These are phyloP conservation scores for Gisinianus flammeolus DNA, from an alignment of 2,888 invertebrate species.

Conservation along the genomic window DNA sequence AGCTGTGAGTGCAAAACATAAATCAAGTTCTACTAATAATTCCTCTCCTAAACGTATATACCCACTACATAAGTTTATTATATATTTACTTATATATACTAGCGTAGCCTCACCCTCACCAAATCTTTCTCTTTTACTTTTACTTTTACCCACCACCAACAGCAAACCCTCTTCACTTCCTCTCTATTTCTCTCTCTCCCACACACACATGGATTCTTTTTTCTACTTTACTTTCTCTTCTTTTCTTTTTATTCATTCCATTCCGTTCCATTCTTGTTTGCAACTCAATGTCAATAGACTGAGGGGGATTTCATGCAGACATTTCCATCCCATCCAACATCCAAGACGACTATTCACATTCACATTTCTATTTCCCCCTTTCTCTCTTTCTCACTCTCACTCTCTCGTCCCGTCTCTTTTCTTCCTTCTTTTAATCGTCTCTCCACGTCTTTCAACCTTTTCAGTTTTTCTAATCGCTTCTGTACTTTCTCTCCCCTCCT, in stretches of 20 bases:
- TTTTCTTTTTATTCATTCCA: not conserved
- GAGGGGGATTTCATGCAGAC: not conserved
- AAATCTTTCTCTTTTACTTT: not conserved
- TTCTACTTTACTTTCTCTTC: not conserved
- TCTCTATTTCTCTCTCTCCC: conserved; percentile 3
- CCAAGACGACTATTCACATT: conserved; percentile 10
- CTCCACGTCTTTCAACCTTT: conserved; percentile 24
- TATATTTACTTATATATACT: no score
- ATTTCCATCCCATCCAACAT: not conserved
- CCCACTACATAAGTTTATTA: no score
- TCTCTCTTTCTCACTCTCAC: conserved; percentile 2
- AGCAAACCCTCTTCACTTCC: not conserved
- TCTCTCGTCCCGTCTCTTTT: not conserved
- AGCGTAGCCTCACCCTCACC: no score
- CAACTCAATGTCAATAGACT: not conserved
- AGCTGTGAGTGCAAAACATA: conserved; percentile 36
- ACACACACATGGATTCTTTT: not conserved
- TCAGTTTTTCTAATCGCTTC: conserved; percentile 19
- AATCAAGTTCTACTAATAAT: conserved; percentile 30
- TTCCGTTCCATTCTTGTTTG: not conserved
- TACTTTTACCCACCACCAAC: not conserved
- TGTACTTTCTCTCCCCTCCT: not conserved
- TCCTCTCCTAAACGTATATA: not conserved
- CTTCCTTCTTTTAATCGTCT: conserved; percentile 17
- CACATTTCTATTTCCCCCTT: conserved; percentile 5